Evolutionary conservation across 2,113 vertebrate species (phyloP).

Genomic region (Gopherus evgoodei): DNA sequence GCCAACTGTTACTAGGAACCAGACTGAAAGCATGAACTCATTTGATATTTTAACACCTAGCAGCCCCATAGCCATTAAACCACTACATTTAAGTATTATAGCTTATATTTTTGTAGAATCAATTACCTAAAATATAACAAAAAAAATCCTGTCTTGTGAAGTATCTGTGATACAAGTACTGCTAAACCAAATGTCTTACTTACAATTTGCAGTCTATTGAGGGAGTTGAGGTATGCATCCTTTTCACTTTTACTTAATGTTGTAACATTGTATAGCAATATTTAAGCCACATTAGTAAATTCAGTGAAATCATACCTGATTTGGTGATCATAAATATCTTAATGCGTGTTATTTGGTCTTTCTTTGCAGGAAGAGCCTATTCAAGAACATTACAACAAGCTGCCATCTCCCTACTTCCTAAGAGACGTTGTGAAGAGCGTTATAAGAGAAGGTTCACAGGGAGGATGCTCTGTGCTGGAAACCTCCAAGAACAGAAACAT

Average conservation of each 20-base stretch:
- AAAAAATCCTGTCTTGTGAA: not conserved
- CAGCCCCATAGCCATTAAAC: not conserved
- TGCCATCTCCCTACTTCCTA: constrained; percentile 88
- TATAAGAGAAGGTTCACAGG: constrained; percentile 90
- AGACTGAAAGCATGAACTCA: not conserved
- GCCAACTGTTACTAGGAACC: not conserved
- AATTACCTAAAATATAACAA: not conserved
- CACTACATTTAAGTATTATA: not conserved
- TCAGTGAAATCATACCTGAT: not conserved
- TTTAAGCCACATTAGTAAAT: not conserved
- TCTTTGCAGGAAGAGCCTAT: constrained; percentile 88
- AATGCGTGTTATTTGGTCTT: not conserved
- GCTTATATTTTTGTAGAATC: not conserved
- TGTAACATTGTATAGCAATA: not conserved
- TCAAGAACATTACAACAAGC: constrained; percentile 97
- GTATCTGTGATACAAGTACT: not conserved
- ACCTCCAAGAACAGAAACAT: constrained; percentile 76
- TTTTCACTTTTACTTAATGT: not conserved
- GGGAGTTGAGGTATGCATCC: not conserved
- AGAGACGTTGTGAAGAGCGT: constrained; percentile 88
- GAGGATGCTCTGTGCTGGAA: constrained; percentile 97
- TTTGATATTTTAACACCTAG: not conserved
- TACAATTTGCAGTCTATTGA: not conserved
- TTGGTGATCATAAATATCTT: not conserved
- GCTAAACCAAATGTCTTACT: not conserved